Evolutionary conservation across 2,888 invertebrate genomes (phyloP), one percentile per base, ranked within the genome.

Genomic region (Bimastos eiseni): DNA sequence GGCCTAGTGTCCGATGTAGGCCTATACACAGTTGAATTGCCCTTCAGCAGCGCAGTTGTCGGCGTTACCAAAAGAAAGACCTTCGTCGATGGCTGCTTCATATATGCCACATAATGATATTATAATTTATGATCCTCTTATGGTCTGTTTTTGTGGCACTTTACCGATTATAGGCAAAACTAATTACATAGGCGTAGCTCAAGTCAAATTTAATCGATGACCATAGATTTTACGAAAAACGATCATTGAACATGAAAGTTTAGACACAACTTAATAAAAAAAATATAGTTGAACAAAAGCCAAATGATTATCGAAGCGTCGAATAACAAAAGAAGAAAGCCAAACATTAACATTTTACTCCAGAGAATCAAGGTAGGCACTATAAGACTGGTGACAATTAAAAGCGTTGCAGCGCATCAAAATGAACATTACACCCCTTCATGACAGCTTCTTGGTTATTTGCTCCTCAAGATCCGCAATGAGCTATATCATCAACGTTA

Each of bases 31-130:
- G 70, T 70, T 70, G n/a, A 70, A 70, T n/a, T 70, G 70, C 70
- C 70, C 70, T 11, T 70, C n/a, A 70, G n/a, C 70, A 70, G 70
- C n/a, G n/a, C 8, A 70, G n/a, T 70, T 70, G 70, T 70, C 70
- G 70, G 70, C 70, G 70, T 70, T 30, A 70, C 30, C 70, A 70
- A n/a, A 70, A 70, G n/a, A 3, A 70, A 30, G 30, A 8, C 6
- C n/a, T n/a, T 70, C 70, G n/a, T n/a, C 70, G 70, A 70, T 70
- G 30, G 70, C 70, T 70, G n/a, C 70, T 70, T 70, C 70, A 70
- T n/a, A 70, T n/a, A n/a, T 30, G 11, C n/a, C n/a, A 13, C 1
- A 1, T 30, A 70, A 70, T 70, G n/a, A 8, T 11, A 1, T 30
- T n/a, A 70, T 70, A 70, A 8, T 11, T 41, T 41, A 70, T 70